A percentile compares a stretch with the other conserved stretches of the same genome.
phyloP scores from a whole-genome alignment of 2,888 invertebrate species.

The Phrixothrix hirtus region DNA sequence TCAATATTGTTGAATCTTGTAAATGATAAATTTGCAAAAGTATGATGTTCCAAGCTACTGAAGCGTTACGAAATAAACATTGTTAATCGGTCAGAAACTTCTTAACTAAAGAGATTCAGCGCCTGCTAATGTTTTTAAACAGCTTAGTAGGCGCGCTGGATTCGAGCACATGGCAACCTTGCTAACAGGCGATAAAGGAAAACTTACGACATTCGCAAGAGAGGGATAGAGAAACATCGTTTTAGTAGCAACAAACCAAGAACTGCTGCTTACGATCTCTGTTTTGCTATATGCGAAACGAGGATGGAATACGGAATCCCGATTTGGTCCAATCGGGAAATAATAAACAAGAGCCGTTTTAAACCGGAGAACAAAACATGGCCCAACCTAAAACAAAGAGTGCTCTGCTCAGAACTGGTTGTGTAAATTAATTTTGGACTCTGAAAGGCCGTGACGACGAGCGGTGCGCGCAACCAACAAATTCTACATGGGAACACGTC shows the following conservation, averaged over 20 bases:
- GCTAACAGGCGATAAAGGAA: conserved; percentile 43
- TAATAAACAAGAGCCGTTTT: conserved; percentile 55
- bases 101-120: no score
- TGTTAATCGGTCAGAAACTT: conserved; percentile 30
- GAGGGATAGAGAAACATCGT: conserved; percentile 29
- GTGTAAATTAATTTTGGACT: conserved; percentile 56
- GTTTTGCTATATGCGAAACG: conserved; percentile 34
- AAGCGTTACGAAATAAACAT: no score
- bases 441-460: conserved; percentile 39
- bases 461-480: conserved; percentile 25
- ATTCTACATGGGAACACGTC: conserved; percentile 21
- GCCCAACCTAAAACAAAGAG: conserved; percentile 54
- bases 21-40: no score
- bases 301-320: conserved; percentile 31
- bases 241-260: conserved; percentile 6
- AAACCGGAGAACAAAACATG: conserved; percentile 53
- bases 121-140: conserved; percentile 45
- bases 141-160: conserved; percentile 44
- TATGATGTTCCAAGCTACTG: no score
- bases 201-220: conserved; percentile 7
- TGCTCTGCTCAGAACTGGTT: conserved; percentile 51
- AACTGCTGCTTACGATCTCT: neutral
- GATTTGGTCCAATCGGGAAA: conserved; percentile 47
- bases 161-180: conserved; percentile 43
- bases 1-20: no score